Percentiles rank a stretch among this genome's conserved stretches.
phyloP scores from a whole-genome alignment of 2,888 invertebrate species.

The Augochlorella aurata region DNA sequence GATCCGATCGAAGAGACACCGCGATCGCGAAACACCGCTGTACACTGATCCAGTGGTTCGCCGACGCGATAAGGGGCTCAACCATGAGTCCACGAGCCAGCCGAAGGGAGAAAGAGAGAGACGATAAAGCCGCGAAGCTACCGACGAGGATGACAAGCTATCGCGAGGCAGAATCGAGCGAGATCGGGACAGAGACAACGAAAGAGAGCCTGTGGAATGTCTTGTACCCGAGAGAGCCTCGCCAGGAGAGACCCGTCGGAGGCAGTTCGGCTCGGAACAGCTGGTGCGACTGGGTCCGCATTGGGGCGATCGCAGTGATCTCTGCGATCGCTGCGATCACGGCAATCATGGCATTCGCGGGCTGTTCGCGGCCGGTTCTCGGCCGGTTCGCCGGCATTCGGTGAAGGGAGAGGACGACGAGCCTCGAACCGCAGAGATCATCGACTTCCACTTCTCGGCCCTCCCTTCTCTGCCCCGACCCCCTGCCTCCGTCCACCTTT shows the following conservation, averaged over 20 bases:
- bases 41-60: neutral
- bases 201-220: constrained; percentile 8
- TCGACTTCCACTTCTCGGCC: constrained; percentile 69
- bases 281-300: constrained; percentile 72
- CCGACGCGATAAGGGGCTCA: neutral
- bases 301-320: constrained; percentile 54
- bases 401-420: constrained; percentile 70
- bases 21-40: neutral
- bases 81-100: neutral
- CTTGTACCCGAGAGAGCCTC: neutral
- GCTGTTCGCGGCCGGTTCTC: constrained; percentile 40
- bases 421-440: constrained; percentile 73
- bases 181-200: neutral
- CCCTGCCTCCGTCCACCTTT: neutral
- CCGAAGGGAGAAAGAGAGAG: no score
- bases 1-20: neutral
- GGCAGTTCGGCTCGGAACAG: constrained; percentile 63
- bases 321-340: no score
- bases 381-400: constrained; percentile 31
- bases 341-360: constrained; percentile 29
- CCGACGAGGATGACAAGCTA: neutral
- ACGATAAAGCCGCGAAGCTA: neutral
- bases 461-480: constrained; percentile 14
- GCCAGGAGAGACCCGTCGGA: constrained; percentile 29
- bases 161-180: neutral